Evolutionary conservation across 2,797 vertebrate genomes (phyloP), one percentile per base, ranked within the genome.

Genomic region (Telmatherina bonti): DNA sequence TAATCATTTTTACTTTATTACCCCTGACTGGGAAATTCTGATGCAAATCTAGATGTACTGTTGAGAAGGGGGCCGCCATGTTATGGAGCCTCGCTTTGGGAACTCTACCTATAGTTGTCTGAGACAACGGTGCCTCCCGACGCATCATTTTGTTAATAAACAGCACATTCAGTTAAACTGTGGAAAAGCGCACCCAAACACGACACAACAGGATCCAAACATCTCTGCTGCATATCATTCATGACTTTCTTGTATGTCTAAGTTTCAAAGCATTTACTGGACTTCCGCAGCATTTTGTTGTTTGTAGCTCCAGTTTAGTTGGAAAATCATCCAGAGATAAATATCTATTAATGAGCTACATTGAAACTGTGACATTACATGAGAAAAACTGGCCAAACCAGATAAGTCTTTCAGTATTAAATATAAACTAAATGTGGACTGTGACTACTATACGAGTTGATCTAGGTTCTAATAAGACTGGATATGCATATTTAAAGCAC

Each of bases 401-500:
- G 22, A 41, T 36, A 43, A 31, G 15, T 54, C 35, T 36, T 24
- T n/a, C 7, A 41, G 9, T 35, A 22, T 11, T 49, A 70, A 35
- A 59, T 26, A 11, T 54, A 16, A 47, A 47, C n/a, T 47, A 9
- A n/a, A n/a, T 47, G 8, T 22, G 20, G 45, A 9, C n/a, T 22
- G 22, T 47, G 45, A 45, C 20, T 45, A 7, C 26, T 59, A 41
- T 26, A 20, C 18, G 7, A 2, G 13, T 16, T 35, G 16, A 54
- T 69, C 52, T 30, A 56, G 38, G 60, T 33, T 36, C n/a, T 0
- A 13, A 26, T 24, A 18, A 27, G 29, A 31, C 56, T 36, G 0
- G 59, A 70, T 68, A 72, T 60, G 33, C 27, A 67, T 67, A 70
- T 67, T 56, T 30, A 57, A 27, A 56, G 35, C 35, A 67, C 12